These are phyloP conservation scores for Peromyscus nudipes DNA, from an alignment of 2,797 vertebrate genomes.

Conservation along the genomic window DNA sequence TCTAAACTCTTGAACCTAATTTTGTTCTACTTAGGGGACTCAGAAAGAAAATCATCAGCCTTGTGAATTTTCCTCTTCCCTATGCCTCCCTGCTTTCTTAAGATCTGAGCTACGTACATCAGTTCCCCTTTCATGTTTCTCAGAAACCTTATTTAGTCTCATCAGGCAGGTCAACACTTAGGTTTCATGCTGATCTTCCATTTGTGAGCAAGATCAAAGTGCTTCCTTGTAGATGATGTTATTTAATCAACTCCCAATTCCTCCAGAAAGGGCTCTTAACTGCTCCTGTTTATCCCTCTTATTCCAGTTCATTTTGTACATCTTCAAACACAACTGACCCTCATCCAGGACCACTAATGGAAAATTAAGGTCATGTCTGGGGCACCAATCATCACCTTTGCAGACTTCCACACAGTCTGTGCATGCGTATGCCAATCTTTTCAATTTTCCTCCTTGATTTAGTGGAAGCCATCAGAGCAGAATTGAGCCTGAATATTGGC, in stretches of 20 bases:
- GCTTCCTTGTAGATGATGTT: slow-evolving; percentile 50
- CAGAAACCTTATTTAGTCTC: slow-evolving; percentile 54
- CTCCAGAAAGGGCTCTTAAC: slow-evolving; percentile 73
- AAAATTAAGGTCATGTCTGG: slow-evolving; percentile 87
- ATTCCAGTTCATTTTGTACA: slow-evolving; percentile 84
- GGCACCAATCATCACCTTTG: slow-evolving; percentile 63
- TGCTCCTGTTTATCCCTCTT: slow-evolving; percentile 84
- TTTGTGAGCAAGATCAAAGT: slow-evolving; percentile 61
- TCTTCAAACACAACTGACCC: slow-evolving; percentile 79
- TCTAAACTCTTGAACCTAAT: slow-evolving; percentile 3
- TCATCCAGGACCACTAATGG: slow-evolving; percentile 83
- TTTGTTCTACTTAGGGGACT: slow-evolving; percentile 44
- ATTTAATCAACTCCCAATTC: slow-evolving; percentile 72
- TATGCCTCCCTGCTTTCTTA: slow-evolving; percentile 24
- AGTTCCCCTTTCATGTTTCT: slow-evolving; percentile 57
- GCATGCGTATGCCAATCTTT: slow-evolving; percentile 58
- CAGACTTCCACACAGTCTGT: neutral
- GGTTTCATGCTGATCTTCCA: slow-evolving; percentile 30
- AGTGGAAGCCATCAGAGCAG: slow-evolving; percentile 52
- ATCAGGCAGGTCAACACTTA: neutral
- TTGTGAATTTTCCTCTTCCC: neutral
- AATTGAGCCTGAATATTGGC: neutral
- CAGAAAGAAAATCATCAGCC: neutral
- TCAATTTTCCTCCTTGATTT: slow-evolving; percentile 79
- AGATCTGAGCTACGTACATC: slow-evolving; percentile 59